These are phyloP conservation scores for Meganola albula DNA, from an alignment of 2,888 invertebrate species.

Conservation along the genomic window DNA sequence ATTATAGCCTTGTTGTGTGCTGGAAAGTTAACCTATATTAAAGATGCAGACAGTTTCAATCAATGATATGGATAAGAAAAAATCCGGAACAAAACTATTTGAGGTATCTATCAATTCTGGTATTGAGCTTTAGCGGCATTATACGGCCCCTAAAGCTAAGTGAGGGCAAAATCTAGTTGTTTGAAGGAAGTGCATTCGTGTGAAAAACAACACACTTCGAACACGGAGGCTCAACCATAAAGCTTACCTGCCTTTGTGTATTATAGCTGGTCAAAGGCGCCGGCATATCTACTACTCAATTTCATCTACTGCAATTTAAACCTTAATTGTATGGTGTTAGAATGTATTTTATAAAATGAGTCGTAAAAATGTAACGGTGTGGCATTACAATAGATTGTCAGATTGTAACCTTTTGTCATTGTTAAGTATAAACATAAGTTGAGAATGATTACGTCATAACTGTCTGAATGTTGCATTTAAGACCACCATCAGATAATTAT, in stretches of 20 bases:
- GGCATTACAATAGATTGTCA: conserved; percentile 71
- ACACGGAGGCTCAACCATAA: conserved; percentile 50
- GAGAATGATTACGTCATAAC: conserved; percentile 35
- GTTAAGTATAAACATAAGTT: conserved; percentile 52
- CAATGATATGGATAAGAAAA: too few relatives aligned
- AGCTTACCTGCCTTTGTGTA: conserved; percentile 73
- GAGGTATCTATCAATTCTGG: too few relatives aligned
- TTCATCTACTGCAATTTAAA: conserved; percentile 20
- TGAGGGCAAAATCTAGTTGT: too few relatives aligned
- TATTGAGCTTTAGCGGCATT: too few relatives aligned
- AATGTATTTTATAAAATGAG: conserved; percentile 17
- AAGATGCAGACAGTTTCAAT: too few relatives aligned
- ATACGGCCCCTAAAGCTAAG: too few relatives aligned
- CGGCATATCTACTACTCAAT: conserved; percentile 41
- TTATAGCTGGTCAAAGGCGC: conserved; percentile 72
- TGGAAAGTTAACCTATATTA: too few relatives aligned
- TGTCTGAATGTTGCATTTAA: too few relatives aligned
- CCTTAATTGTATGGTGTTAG: conserved; percentile 25
- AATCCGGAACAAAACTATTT: too few relatives aligned
- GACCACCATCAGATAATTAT: too few relatives aligned
- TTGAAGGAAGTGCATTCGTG: conserved; percentile 24
- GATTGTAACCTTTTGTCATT: conserved; percentile 69
- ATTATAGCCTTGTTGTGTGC: too few relatives aligned
- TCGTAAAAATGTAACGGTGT: conserved; percentile 61
- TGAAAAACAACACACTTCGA: conserved; percentile 56